Evolutionary conservation across 1,140 invertebrate genomes (phyloP), one percentile per base, ranked within the genome.

Genomic region (Solenopsis fugax): DNA sequence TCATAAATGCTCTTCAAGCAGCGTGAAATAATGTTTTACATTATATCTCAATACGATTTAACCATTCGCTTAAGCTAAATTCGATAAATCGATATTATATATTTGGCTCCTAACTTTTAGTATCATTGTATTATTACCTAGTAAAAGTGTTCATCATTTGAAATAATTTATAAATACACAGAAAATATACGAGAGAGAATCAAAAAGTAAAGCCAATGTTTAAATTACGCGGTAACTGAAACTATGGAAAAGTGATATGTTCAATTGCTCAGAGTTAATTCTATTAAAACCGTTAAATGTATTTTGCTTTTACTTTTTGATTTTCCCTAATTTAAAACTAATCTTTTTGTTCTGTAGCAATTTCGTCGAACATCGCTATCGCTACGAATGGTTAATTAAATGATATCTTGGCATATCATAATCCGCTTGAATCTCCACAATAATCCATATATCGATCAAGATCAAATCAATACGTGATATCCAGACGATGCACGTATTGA

Each of bases 1-100:
- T 56, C 6, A 72, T 72, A 82, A 50, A 72, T 6, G 72, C 18
- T 34, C 58, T 29, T 62, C 54, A 37, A 60, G 41, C 18, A 41
- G 4, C 18, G 4, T 50, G 24, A 12, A 60, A 13, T 34, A 82
- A 29, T 4, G 10, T 7, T 24, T 58, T 73, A 24, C 48, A 34
- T 2, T 24, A 16, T 16, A 16, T 60, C 21, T n/a, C n/a, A n/a
- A n/a, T n/a, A 18, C 16, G 13, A 41, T 56, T 71, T 50, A 52
- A 48, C 56, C 12, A n/a, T 41, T 75, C 16, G 12, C 13, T 48
- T 3, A 58, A 41, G 13, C 1, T 60, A 41, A 21, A 16, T 4
- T 52, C 6, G 29, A 21, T 75, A 24, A 60, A 60, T 76, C 7
- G 0, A 76, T 12, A 41, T 75, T 21, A n/a, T 41, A 58, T 6